phyloP scores from a whole-genome alignment of 2,888 invertebrate species.

The Mellilla xanthometata region DNA sequence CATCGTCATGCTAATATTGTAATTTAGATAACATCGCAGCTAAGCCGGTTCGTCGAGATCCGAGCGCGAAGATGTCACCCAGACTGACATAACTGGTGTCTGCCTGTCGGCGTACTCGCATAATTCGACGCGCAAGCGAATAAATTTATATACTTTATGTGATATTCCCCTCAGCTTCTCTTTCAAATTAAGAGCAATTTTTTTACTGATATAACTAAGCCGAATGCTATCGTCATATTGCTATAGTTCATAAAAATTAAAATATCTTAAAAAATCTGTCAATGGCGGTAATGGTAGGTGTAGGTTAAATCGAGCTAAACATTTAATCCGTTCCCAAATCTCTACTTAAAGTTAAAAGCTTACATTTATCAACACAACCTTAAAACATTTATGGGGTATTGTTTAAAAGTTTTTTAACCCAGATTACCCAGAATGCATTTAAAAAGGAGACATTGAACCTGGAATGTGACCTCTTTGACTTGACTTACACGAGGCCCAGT shows the following conservation, averaged over 20 bases:
- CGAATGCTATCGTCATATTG: too few relatives aligned
- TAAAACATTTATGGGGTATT: constrained; percentile 59
- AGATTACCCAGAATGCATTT: constrained; percentile 55
- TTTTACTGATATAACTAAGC: too few relatives aligned
- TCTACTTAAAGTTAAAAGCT: constrained; percentile 57
- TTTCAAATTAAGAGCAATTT: too few relatives aligned
- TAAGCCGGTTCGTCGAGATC: constrained; percentile 29
- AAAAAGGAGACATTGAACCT: constrained; percentile 67
- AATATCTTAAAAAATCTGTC: too few relatives aligned
- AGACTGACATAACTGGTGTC: constrained; percentile 29
- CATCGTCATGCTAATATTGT: constrained; percentile 63
- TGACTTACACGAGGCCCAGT: constrained; percentile 42
- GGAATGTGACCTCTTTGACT: constrained; percentile 60
- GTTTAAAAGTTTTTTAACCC: constrained; percentile 60
- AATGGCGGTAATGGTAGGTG: constrained; percentile 9
- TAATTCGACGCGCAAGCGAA: constrained; percentile 20
- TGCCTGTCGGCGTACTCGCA: constrained; percentile 20
- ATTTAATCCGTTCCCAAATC: constrained; percentile 27
- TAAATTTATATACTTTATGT: constrained; percentile 7
- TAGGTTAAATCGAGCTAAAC: constrained; percentile 17
- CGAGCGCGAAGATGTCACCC: constrained; percentile 26
- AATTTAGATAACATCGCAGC: constrained; percentile 56
- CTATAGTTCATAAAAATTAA: too few relatives aligned
- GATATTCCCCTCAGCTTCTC: too few relatives aligned
- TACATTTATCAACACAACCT: constrained; percentile 57